These are phyloP conservation scores for Lepidocyrtinus sp. DNA, from an alignment of 2,888 invertebrate species.

Conservation along the genomic window DNA sequence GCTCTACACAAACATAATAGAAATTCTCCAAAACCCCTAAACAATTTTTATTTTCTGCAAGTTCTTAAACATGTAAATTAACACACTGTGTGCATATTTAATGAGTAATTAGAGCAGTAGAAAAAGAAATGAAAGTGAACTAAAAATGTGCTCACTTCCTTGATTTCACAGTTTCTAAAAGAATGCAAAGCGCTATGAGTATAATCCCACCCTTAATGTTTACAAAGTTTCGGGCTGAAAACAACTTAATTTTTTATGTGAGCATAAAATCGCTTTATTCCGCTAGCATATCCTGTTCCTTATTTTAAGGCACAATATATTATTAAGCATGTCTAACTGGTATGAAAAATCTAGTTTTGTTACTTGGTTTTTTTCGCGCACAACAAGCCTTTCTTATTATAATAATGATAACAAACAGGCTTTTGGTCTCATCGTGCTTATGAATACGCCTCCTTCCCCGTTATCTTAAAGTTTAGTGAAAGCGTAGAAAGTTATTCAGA, in stretches of 20 bases:
- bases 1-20: no score
- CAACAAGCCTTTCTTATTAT: background rate
- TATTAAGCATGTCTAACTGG: no score
- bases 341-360: no score
- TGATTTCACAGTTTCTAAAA: no score
- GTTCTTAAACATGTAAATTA: conserved; percentile 4
- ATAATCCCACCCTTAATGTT: background rate
- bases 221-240: background rate
- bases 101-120: conserved; percentile 31
- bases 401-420: conserved; percentile 10
- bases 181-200: no score
- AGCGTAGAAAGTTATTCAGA: no score
- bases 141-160: no score
- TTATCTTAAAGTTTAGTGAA: background rate
- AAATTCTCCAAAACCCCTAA: no score
- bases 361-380: background rate
- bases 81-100: conserved; percentile 21
- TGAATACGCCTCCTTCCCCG: background rate
- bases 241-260: conserved; percentile 4
- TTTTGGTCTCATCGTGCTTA: conserved; percentile 1
- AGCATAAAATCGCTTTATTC: conserved; percentile 7
- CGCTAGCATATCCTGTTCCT: conserved; percentile 6
- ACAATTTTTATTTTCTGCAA: background rate
- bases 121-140: background rate
- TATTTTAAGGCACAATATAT: background rate